Evolutionary conservation across 2,888 invertebrate species (phyloP).

Genomic region (Oligia fasciuncula): DNA sequence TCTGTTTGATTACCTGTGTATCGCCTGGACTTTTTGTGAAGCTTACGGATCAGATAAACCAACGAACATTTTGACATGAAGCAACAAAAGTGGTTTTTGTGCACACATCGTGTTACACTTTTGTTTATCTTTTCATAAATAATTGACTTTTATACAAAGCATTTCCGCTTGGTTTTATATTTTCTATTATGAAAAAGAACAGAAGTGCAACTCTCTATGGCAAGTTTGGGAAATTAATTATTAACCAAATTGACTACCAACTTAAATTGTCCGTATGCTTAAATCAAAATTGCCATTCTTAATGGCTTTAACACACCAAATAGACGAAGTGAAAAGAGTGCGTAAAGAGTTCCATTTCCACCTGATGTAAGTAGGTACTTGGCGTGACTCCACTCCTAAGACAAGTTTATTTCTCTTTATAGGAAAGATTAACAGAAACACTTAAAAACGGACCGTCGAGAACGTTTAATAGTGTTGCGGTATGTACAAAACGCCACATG

Average conservation of each 20-base stretch:
- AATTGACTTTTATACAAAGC: constrained; percentile 5
- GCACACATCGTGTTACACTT: constrained; percentile 6
- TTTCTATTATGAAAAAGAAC: background rate
- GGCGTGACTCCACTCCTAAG: too few relatives aligned
- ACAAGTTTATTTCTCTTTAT: background rate
- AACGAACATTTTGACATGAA: constrained; percentile 38
- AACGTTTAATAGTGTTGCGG: background rate
- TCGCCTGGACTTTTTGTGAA: constrained; percentile 33
- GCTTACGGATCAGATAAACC: constrained; percentile 37
- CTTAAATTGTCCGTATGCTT: background rate
- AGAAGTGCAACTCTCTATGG: constrained; percentile 10
- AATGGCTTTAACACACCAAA: background rate
- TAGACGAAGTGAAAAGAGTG: background rate
- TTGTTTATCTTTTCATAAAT: constrained; percentile 29
- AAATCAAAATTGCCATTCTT: background rate
- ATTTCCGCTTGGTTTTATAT: constrained; percentile 1
- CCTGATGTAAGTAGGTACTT: background rate
- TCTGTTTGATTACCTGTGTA: constrained; percentile 52
- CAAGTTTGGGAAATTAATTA: background rate
- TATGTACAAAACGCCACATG: too few relatives aligned
- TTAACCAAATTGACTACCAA: background rate
- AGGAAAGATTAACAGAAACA: background rate
- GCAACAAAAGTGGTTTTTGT: constrained; percentile 18
- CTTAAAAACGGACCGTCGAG: background rate
- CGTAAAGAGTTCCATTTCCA: too few relatives aligned